phyloP scores from a whole-genome alignment of 2,113 vertebrate species.

The Neodontobutis hainanensis region DNA sequence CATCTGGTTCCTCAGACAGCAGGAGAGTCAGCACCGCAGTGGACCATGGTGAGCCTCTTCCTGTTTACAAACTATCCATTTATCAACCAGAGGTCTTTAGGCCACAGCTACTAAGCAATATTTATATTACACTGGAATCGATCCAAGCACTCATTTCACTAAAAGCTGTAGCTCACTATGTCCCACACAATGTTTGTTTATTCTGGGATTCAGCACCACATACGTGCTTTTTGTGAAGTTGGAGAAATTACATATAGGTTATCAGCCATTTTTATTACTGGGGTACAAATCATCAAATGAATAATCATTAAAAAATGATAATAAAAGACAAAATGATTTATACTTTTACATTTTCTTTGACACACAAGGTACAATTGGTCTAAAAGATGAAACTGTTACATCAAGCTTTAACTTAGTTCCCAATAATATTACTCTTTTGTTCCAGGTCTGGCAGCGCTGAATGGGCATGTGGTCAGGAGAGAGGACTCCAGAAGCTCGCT shows the following conservation, averaged over 20 bases:
- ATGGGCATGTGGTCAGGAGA: conserved; percentile 84
- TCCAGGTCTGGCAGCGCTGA: conserved; percentile 78
- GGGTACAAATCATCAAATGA: background rate
- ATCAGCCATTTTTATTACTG: no score
- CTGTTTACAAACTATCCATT: conserved; percentile 36
- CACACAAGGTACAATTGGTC: no score
- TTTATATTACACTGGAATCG: background rate
- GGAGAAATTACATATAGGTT: background rate
- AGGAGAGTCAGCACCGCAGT: conserved; percentile 83
- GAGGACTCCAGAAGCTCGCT: conserved; percentile 92
- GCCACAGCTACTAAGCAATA: background rate
- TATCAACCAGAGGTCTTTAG: background rate
- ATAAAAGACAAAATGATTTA: no score
- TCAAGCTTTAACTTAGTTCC: no score
- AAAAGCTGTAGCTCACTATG: conserved; percentile 11
- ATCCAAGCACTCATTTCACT: conserved; percentile 32
- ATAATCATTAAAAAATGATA: no score
- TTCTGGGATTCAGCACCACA: background rate
- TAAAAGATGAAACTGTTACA: background rate
- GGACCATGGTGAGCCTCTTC: conserved; percentile 80
- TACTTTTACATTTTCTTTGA: no score
- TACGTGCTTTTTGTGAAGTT: background rate
- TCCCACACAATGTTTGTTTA: background rate
- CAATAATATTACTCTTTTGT: background rate
- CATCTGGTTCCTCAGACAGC: conserved; percentile 75